These are phyloP conservation scores for Helicorthomorpha holstii DNA, from an alignment of 1,140 invertebrate genomes.

Conservation along the genomic window DNA sequence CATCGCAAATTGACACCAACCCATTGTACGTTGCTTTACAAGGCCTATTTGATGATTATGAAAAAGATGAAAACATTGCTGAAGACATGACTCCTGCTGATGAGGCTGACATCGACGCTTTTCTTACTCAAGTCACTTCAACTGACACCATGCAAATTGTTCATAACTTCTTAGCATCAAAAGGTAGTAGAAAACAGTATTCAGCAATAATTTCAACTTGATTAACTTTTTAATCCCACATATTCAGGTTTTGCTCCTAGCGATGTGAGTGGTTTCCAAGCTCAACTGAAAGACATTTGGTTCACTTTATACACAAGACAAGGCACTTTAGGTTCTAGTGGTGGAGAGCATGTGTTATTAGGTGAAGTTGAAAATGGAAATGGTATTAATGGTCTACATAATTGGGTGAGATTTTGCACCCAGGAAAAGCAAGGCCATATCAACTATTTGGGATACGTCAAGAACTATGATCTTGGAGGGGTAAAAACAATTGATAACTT, in stretches of 20 bases:
- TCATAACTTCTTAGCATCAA: neutral
- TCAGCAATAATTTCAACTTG: too few species aligned
- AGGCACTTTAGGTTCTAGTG: slow-evolving; percentile 56
- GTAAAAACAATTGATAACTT: slow-evolving; percentile 35
- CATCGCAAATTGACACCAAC: neutral
- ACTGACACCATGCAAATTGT: neutral
- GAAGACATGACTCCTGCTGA: neutral
- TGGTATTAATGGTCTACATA: slow-evolving; percentile 62
- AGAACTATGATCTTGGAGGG: slow-evolving; percentile 45
- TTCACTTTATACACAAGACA: slow-evolving; percentile 49
- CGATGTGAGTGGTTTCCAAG: slow-evolving; percentile 1
- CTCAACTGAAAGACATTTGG: slow-evolving; percentile 27
- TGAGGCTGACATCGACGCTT: neutral
- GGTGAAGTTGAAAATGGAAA: slow-evolving; percentile 55
- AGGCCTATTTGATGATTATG: neutral
- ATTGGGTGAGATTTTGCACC: slow-evolving; percentile 67
- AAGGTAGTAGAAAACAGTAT: too few species aligned
- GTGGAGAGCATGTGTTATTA: slow-evolving; percentile 74
- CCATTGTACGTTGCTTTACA: neutral
- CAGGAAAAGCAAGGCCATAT: slow-evolving; percentile 45
- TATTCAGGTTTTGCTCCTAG: neutral
- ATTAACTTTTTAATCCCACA: too few species aligned
- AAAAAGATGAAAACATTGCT: neutral
- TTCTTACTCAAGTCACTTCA: neutral
- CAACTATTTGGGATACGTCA: slow-evolving; percentile 65